Percentiles rank a stretch among this genome's conserved stretches.
These are phyloP conservation scores for Polymixis lichenea DNA, from an alignment of 2,888 invertebrate genomes.

Conservation along the genomic window DNA sequence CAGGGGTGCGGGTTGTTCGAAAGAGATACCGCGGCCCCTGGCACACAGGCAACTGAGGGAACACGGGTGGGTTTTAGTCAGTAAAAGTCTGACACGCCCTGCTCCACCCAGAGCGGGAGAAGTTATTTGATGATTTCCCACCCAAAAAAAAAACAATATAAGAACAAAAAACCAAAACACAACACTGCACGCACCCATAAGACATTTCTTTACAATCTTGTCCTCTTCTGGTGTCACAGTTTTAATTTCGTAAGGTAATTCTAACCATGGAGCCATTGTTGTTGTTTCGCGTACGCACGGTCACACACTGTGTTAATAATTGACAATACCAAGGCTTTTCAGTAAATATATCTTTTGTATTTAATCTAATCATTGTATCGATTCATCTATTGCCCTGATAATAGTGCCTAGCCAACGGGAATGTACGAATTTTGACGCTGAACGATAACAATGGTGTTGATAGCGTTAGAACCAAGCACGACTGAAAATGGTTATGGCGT, in stretches of 20 bases:
- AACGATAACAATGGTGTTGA: constrained; percentile 3
- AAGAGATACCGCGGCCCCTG: too few species aligned
- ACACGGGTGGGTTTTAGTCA: too few species aligned
- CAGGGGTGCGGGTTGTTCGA: too few species aligned
- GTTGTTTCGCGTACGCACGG: constrained; percentile 42
- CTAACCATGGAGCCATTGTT: constrained; percentile 81
- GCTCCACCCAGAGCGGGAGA: too few species aligned
- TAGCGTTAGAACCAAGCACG: background rate
- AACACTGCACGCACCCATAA: constrained; percentile 80
- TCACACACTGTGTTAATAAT: constrained; percentile 66
- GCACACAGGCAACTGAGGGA: too few species aligned
- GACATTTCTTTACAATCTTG: constrained; percentile 83
- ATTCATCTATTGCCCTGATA: constrained; percentile 69
- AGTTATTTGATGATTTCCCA: too few species aligned
- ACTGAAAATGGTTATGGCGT: background rate
- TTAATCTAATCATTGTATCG: constrained; percentile 78
- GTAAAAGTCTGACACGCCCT: too few species aligned
- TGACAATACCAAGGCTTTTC: constrained; percentile 69
- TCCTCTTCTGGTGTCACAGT: constrained; percentile 82
- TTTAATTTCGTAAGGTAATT: constrained; percentile 82
- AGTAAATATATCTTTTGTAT: constrained; percentile 65
- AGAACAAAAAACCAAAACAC: constrained; percentile 61
- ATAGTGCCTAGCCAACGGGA: constrained; percentile 22
- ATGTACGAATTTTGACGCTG: constrained; percentile 27
- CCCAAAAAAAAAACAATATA: constrained; percentile 29